A percentile compares a stretch with the other conserved stretches of the same genome.
These are phyloP conservation scores for Eptatretus atami DNA, from an alignment of 2,797 vertebrate genomes.

Conservation along the genomic window DNA sequence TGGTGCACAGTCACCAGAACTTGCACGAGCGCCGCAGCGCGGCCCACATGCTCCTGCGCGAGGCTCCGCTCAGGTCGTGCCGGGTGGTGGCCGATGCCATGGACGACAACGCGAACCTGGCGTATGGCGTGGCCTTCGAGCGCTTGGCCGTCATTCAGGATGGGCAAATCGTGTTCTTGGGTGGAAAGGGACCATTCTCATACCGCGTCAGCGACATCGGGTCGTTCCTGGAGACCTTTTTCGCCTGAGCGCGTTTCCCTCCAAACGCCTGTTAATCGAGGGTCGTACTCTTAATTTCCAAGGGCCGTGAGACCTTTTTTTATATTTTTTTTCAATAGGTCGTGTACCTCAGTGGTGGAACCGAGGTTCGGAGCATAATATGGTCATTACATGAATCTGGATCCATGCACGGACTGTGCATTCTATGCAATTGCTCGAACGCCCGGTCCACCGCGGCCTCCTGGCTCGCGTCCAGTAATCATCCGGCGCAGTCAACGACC, in stretches of 20 bases:
- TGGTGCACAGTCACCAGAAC: constrained; percentile 47
- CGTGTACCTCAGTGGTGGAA: no score
- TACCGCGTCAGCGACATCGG: constrained; percentile 58
- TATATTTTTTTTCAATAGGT: no score
- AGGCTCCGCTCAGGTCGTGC: constrained; percentile 56
- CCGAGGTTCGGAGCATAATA: no score
- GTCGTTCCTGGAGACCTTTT: constrained; percentile 37
- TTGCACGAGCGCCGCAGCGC: constrained; percentile 59
- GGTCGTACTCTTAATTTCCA: no score
- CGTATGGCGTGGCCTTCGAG: constrained; percentile 72
- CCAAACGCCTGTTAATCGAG: no score
- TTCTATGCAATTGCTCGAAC: no score
- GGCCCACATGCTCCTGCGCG: constrained; percentile 40
- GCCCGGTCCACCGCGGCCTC: no score
- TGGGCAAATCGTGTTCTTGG: constrained; percentile 59
- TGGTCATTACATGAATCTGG: no score
- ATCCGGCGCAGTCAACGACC: no score
- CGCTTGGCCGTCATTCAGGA: constrained; percentile 68
- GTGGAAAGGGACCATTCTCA: constrained; percentile 76
- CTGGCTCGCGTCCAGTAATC: no score
- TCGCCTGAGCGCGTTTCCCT: background rate
- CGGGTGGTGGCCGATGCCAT: constrained; percentile 70
- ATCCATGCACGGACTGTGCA: no score
- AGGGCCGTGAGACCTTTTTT: no score
- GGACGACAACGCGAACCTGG: constrained; percentile 83